Base-by-base conservation (phyloP, 1,140 invertebrate species). In the Propsilocerus akamusi region DNA sequence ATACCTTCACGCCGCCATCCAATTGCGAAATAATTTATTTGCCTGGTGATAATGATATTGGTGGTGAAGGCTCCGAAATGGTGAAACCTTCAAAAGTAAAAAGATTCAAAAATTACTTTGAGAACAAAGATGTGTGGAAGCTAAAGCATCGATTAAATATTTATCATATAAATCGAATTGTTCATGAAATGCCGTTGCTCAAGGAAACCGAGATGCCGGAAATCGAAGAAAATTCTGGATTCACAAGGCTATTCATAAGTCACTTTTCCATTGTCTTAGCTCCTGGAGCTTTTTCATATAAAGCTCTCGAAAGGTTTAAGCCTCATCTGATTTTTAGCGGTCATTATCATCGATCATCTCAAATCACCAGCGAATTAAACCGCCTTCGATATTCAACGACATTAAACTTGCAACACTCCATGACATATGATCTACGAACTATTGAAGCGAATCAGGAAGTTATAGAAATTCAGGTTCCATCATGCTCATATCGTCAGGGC, bases 401-500 rank as follows among this genome's bases (percentile, higher is more conserved):
- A 46, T 60, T 57, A 22, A 62, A 59, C 24, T 26, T 47, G n/a
- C 46, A 47, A 26, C 30, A 47, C 20, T 59, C 57, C 5, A 60
- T 59, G n/a, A 57, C 60, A 0, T 61, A 62, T 14, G 61, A 63
- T 50, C 47, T 69, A 7, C 59, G 71, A 41, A 57, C 59, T 12
- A 52, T 73, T 2, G 55, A 61, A 2, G 62, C 66, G 17, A 57
- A 66, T 52, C 65, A 70, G 46, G 68, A 71, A 53, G 66, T 83
- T 54, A 77, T 86, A 60, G 91, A 97, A 71, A 76, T 96, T 32
- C 76, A 83, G 64, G 83, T 93, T 50, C 92, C 92, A 3, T 93
- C 91, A 1, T 93, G 86, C 66, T 94, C 89, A 5, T 97, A 97
- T 65, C 74, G 92, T 59, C 96, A 96, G 91, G 91, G 91, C 2